Percentiles rank a stretch among this genome's conserved stretches.
phyloP scores from a whole-genome alignment of 2,113 vertebrate species.

The Pedetes capensis region DNA sequence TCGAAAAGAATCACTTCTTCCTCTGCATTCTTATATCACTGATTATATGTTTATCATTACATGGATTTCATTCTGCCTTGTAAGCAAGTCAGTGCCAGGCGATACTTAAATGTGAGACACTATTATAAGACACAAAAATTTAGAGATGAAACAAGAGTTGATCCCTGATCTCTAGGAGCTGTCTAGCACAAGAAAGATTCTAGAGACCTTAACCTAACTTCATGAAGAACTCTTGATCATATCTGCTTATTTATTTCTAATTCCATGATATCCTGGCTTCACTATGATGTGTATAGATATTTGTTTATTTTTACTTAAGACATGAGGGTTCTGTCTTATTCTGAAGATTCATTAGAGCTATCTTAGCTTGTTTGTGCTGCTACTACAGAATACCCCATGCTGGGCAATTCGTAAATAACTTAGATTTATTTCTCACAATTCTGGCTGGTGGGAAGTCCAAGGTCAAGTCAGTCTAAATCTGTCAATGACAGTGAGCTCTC shows the following conservation, averaged over 20 bases:
- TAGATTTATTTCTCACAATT: background rate
- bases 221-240: no score
- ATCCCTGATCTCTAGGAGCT: background rate
- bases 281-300: background rate
- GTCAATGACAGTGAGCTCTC: no score
- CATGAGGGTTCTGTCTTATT: background rate
- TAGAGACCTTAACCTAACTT: background rate
- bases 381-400: accelerated
- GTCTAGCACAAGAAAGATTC: background rate
- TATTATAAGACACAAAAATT: background rate
- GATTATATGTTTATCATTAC: background rate
- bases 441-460: no score
- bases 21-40: background rate
- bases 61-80: background rate
- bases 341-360: background rate
- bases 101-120: background rate
- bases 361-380: background rate
- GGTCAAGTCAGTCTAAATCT: no score
- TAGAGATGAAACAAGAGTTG: background rate
- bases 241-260: background rate
- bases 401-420: background rate
- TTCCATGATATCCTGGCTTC: background rate
- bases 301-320: background rate
- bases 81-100: background rate
- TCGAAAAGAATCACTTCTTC: background rate